Conservation (phyloP, 2,113 vertebrate genomes). For the Panurus biarmicus region DNA sequence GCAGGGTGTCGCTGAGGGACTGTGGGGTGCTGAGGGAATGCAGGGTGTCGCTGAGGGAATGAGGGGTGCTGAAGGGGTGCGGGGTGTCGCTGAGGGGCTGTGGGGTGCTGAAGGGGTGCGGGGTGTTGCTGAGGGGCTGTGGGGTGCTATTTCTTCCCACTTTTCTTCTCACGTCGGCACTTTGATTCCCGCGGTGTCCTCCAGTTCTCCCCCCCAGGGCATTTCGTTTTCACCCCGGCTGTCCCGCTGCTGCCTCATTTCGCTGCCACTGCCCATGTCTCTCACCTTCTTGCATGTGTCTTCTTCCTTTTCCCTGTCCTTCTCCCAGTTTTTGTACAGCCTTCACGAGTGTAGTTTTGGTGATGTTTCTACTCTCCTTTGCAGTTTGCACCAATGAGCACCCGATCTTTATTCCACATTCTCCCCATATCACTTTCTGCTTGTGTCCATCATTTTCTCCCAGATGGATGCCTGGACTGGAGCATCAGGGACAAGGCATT, state of each 20-base stretch:
- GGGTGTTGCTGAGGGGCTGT: no score
- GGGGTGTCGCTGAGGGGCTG: not conserved
- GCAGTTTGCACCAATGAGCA: no score
- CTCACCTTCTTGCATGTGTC: not conserved
- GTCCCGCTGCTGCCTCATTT: not conserved
- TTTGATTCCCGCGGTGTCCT: not conserved
- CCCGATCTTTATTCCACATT: rapidly evolving
- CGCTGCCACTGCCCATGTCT: no score
- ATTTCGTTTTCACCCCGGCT: rapidly evolving
- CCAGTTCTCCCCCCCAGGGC: rapidly evolving
- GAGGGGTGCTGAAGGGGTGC: no score
- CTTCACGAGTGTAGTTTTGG: rapidly evolving
- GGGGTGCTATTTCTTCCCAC: not conserved
- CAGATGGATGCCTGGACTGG: no score
- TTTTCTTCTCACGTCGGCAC: rapidly evolving
- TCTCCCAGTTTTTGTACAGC: not conserved
- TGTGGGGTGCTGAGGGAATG: no score
- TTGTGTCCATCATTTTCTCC: not conserved
- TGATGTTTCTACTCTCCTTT: not conserved
- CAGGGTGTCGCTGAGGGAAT: no score
- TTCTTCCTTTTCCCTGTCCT: not conserved
- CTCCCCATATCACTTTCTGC: not conserved
- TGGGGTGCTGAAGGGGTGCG: not conserved
- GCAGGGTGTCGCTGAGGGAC: no score
- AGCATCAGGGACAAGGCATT: rapidly evolving